Conservation (phyloP, 2,888 invertebrate species). For the Morpho helenor region DNA sequence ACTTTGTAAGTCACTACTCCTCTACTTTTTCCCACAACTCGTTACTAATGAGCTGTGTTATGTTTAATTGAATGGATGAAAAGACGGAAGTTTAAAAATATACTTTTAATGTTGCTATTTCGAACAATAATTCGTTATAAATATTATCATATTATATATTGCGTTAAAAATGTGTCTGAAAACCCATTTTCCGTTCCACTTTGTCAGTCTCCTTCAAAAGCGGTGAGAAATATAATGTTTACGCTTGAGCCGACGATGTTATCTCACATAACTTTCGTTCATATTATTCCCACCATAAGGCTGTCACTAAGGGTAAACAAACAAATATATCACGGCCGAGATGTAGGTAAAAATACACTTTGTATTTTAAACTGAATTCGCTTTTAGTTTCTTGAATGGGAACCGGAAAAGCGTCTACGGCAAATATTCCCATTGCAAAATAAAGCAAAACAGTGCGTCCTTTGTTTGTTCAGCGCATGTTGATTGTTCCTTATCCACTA, state of each 20-base stretch:
- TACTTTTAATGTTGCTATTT: not conserved
- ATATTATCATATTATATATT: not conserved
- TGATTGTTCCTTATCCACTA: slow-evolving; percentile 72
- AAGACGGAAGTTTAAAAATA: slow-evolving; percentile 4
- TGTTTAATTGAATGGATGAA: slow-evolving; percentile 53
- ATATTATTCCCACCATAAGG: slow-evolving; percentile 7
- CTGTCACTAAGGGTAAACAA: slow-evolving; percentile 15
- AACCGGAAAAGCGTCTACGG: slow-evolving; percentile 54
- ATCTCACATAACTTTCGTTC: slow-evolving; percentile 8
- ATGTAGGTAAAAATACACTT: slow-evolving; percentile 12
- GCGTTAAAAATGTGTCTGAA: not conserved
- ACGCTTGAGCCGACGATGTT: slow-evolving; percentile 8
- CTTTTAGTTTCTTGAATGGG: slow-evolving; percentile 38
- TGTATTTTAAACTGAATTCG: slow-evolving; percentile 22
- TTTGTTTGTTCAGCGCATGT: slow-evolving; percentile 64
- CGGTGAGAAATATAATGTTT: slow-evolving; percentile 7
- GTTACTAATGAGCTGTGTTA: slow-evolving; percentile 74
- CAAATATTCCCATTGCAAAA: slow-evolving; percentile 60
- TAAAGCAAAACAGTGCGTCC: slow-evolving; percentile 65
- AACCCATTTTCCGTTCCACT: not conserved
- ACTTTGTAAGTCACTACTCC: slow-evolving; percentile 42
- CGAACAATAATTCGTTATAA: not conserved
- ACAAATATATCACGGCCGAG: slow-evolving; percentile 14
- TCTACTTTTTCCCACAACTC: slow-evolving; percentile 65
- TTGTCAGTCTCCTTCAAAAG: not conserved